Conservation (phyloP, 2,888 invertebrate genomes). For the Anoncus sp. region DNA sequence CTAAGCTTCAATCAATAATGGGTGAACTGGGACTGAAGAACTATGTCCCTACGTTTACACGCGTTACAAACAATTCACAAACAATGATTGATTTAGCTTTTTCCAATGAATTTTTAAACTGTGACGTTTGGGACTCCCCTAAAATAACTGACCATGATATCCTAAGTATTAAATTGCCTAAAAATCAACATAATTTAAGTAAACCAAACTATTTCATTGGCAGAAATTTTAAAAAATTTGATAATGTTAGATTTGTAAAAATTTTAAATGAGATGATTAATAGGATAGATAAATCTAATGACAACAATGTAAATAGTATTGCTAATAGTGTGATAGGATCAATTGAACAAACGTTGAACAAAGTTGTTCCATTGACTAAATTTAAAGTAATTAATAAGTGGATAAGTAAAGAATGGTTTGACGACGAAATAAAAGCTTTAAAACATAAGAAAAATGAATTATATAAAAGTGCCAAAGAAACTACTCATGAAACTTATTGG, state of each 20-base stretch:
- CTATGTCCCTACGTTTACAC: constrained; percentile 38
- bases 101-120: constrained; percentile 32
- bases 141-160: constrained; percentile 53
- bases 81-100: constrained; percentile 51
- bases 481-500: too few relatives aligned
- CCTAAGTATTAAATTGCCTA: constrained; percentile 35
- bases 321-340: constrained; percentile 42
- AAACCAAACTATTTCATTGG: constrained; percentile 36
- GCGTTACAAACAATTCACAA: constrained; percentile 42
- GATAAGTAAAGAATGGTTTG: constrained; percentile 47
- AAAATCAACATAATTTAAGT: constrained; percentile 29
- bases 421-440: constrained; percentile 36
- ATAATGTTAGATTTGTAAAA: constrained; percentile 36
- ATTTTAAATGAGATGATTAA: constrained; percentile 33
- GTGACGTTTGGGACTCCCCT: constrained; percentile 25
- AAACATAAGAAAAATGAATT: constrained; percentile 32
- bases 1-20: constrained; percentile 25
- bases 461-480: constrained; percentile 33
- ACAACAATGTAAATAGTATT: constrained; percentile 40
- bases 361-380: constrained; percentile 40
- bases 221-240: constrained; percentile 46
- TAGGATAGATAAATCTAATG: constrained; percentile 35
- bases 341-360: constrained; percentile 43
- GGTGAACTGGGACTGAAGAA: constrained; percentile 46
- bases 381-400: constrained; percentile 34